phyloP scores from a whole-genome alignment of 1,140 invertebrate genomes.

The Macrobrachium nipponense region DNA sequence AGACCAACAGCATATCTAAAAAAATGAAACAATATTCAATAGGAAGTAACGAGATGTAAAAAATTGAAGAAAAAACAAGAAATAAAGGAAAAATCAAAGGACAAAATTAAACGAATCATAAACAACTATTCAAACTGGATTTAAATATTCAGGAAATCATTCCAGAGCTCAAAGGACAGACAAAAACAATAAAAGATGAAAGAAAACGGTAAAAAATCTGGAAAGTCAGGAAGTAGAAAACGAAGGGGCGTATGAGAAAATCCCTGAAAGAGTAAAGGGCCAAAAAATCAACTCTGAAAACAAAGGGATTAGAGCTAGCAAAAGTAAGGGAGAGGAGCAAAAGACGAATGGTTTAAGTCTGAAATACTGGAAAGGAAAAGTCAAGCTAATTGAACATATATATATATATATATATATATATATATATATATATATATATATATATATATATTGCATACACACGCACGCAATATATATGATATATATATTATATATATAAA shows the following conservation, averaged over 20 bases:
- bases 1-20: no score
- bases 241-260: neutral
- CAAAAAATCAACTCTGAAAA: neutral
- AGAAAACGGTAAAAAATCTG: no score
- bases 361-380: neutral
- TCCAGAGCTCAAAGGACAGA: no score
- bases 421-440: conserved; percentile 21
- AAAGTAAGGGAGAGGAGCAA: conserved; percentile 5
- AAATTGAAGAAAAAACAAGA: no score
- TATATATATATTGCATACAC: no score
- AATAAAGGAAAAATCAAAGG: no score
- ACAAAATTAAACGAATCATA: no score
- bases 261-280: neutral
- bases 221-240: neutral
- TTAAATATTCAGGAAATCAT: no score
- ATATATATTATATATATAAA: conserved; percentile 14
- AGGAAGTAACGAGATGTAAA: no score
- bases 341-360: neutral
- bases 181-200: no score
- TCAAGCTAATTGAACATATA: neutral
- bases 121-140: no score
- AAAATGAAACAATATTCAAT: no score
- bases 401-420: neutral
- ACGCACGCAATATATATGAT: neutral
- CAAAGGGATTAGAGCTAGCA: neutral